A percentile compares a stretch with the other conserved stretches of the same genome.
phyloP scores from a whole-genome alignment of 2,797 vertebrate species.

The Leptoclinus maculatus region DNA sequence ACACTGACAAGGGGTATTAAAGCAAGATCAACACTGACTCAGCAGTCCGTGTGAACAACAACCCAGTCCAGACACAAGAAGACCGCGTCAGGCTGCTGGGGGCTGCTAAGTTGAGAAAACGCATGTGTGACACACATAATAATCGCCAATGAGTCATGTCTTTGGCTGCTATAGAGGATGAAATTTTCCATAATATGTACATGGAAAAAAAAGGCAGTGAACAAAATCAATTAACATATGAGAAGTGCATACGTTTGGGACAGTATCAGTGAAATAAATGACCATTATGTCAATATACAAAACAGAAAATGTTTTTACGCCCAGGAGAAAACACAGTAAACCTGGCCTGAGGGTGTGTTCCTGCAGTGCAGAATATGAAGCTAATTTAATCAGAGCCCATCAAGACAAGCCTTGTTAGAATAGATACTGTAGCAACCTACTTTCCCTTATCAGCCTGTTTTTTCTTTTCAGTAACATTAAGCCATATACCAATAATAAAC shows the following conservation, averaged over 20 bases:
- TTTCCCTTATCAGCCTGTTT: constrained; percentile 1
- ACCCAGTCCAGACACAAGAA: constrained; percentile 29
- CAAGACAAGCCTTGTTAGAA: background rate
- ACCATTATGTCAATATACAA: background rate
- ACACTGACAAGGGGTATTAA: constrained; percentile 45
- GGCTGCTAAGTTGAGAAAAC: constrained; percentile 25
- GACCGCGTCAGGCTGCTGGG: constrained; percentile 23
- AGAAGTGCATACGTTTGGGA: background rate
- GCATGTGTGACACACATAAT: constrained; percentile 48
- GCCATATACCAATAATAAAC: background rate
- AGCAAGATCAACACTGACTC: constrained; percentile 65
- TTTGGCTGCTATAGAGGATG: constrained; percentile 17
- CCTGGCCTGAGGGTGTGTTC: background rate
- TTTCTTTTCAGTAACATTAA: background rate
- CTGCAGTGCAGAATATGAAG: background rate
- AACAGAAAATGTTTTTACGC: constrained; percentile 36
- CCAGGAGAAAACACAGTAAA: constrained; percentile 15
- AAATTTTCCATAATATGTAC: background rate
- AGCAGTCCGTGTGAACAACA: constrained; percentile 62
- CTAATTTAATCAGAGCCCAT: background rate
- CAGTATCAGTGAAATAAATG: background rate
- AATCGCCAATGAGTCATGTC: constrained; percentile 61
- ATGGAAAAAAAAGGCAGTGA: background rate
- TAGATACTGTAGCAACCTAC: background rate
- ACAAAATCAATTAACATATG: constrained; percentile 2